Percentiles rank a stretch among this genome's conserved stretches.
phyloP scores from a whole-genome alignment of 1,140 invertebrate genomes.

The Scaptomyza graminum region DNA sequence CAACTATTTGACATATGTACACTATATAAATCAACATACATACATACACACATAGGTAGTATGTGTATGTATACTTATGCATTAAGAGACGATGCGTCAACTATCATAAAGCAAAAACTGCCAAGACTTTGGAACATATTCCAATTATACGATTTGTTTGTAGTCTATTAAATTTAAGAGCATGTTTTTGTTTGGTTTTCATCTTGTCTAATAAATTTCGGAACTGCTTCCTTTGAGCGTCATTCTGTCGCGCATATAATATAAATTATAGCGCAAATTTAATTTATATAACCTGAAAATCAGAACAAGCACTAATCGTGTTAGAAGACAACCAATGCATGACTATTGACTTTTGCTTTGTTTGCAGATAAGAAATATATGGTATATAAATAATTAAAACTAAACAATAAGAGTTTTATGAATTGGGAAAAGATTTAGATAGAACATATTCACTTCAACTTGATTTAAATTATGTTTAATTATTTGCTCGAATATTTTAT shows the following conservation, averaged over 20 bases:
- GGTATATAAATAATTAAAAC: too few relatives aligned
- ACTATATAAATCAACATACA: not conserved
- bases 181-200: conserved; percentile 3
- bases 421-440: too few relatives aligned
- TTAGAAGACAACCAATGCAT: too few relatives aligned
- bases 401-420: too few relatives aligned
- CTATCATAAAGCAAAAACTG: conserved; percentile 31
- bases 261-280: not conserved
- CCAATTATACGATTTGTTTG: conserved; percentile 2
- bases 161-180: not conserved
- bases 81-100: conserved; percentile 27
- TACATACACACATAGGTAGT: conserved; percentile 1
- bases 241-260: not conserved
- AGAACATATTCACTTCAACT: too few relatives aligned
- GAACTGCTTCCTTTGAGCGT: not conserved
- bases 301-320: not conserved
- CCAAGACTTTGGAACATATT: conserved; percentile 30
- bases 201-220: conserved; percentile 5
- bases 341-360: too few relatives aligned
- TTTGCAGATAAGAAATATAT: too few relatives aligned
- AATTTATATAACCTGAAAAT: conserved; percentile 11
- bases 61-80: not conserved
- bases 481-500: too few relatives aligned
- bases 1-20: conserved; percentile 4
- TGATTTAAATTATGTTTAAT: too few relatives aligned